Conservation (phyloP, 2,888 invertebrate genomes). For the Acanthopleura granulata region DNA sequence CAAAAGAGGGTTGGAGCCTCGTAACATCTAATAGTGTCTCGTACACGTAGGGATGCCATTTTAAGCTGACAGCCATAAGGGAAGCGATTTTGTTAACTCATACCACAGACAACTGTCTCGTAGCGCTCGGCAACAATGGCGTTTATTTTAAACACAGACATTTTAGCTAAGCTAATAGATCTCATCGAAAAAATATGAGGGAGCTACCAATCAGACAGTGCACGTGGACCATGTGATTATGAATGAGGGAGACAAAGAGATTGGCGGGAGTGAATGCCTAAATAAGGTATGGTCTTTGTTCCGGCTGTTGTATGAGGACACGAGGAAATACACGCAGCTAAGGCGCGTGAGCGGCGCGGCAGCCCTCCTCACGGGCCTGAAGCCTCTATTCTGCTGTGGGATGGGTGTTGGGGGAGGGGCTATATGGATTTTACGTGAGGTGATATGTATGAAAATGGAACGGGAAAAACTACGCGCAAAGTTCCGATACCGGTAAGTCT, state of each 20-base stretch:
- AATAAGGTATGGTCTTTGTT: slow-evolving; percentile 19
- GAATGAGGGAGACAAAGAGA: slow-evolving; percentile 18
- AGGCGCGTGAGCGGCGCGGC: neutral
- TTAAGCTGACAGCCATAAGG: too few relatives aligned
- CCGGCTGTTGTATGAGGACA: neutral
- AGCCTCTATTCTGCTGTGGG: neutral
- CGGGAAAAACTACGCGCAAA: too few relatives aligned
- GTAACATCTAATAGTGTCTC: too few relatives aligned
- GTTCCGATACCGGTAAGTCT: too few relatives aligned
- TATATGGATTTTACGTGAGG: neutral
- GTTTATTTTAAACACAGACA: too few relatives aligned
- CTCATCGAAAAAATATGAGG: neutral
- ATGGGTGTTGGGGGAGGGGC: slow-evolving; percentile 1
- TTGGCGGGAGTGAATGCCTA: slow-evolving; percentile 18
- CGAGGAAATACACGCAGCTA: neutral
- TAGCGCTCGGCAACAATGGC: too few relatives aligned
- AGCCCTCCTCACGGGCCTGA: neutral
- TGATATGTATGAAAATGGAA: too few relatives aligned
- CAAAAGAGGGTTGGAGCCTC: too few relatives aligned
- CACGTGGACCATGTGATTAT: slow-evolving; percentile 3
- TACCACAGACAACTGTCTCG: too few relatives aligned
- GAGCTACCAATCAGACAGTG: neutral
- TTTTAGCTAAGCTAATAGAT: too few relatives aligned
- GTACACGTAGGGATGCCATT: too few relatives aligned
- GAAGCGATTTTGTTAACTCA: too few relatives aligned